Base-by-base conservation (phyloP, 2,888 invertebrate genomes). In the Plebejus argus region DNA sequence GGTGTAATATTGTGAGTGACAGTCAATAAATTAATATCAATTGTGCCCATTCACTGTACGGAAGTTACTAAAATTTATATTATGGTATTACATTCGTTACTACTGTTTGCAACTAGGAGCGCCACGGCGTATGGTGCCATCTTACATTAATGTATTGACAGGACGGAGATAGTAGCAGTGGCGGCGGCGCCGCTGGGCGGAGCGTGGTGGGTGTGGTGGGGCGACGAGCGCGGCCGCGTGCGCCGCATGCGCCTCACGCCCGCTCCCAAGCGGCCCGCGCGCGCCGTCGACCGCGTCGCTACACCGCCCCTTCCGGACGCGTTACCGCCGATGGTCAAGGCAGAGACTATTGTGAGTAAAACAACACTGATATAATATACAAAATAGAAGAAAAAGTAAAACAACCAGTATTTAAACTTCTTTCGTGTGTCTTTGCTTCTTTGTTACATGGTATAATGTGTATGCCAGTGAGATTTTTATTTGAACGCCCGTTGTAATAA, bases 171-270 rank as follows among this genome's bases (percentile, higher is more conserved):
- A n/a, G 84, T 86, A 72, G 80, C 85, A 77, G 79, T 89, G 78
- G 81, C 85, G 53, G 86, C 83, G 78, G 90, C 87, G 78, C 84
- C 83, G 70, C 78, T 88, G 79, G 84, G 80, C 72, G 87, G 83
- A 82, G 76, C 79, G 78, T 90, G 90, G 92, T 86, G 87, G 86
- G 84, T 86, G 85, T 92, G 90, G 90, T 91, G 92, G 88, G 89
- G 86, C 45, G 89, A 88, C 83, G 83, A 80, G 78, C 82, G 75
- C 76, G 91, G 90, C 12, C 80, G 82, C 76, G 81, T 89, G 82
- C 84, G 82, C 3, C 83, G 84, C 71, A 78, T 81, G 78, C 82
- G 81, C 45, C 79, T 83, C 18, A 53, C 75, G 70, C 80, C 79
- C 84, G 84, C 72, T 82, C 83, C 66, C 79, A 81, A 80, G 81